These are phyloP conservation scores for Marasmarcha lunaedactyla DNA, from an alignment of 2,888 invertebrate species.

Conservation along the genomic window DNA sequence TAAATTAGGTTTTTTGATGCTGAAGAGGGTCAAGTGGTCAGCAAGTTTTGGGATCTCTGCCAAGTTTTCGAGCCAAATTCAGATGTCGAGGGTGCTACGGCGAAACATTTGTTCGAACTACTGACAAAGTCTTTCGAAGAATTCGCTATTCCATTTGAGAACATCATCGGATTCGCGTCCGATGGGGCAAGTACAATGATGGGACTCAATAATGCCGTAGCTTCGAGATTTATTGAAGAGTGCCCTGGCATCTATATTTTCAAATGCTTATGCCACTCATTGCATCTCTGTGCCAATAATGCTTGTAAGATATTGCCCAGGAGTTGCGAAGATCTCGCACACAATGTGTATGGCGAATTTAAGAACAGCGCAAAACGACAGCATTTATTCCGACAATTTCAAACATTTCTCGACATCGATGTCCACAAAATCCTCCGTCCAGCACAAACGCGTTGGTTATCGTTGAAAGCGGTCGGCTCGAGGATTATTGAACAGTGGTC, in stretches of 20 bases:
- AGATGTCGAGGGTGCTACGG: too few relatives aligned
- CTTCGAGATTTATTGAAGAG: conserved; percentile 2
- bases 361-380: conserved; percentile 12
- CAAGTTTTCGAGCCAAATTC: too few relatives aligned
- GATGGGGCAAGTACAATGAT: conserved; percentile 16
- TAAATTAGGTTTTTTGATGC: too few relatives aligned
- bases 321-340: conserved; percentile 21
- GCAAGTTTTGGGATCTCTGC: too few relatives aligned
- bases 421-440: conserved; percentile 5
- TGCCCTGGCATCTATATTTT: conserved; percentile 2
- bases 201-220: conserved; percentile 14
- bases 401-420: conserved; percentile 3
- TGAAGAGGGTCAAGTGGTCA: too few relatives aligned
- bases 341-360: conserved; percentile 20
- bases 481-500: conserved; percentile 10
- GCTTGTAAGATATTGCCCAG: conserved; percentile 23
- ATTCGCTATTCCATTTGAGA: conserved; percentile 11
- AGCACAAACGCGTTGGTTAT: conserved; percentile 10
- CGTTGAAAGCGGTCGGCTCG: conserved; percentile 2
- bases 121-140: too few relatives aligned
- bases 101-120: too few relatives aligned
- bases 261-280: conserved; percentile 26
- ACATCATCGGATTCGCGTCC: conserved; percentile 14
- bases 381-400: conserved; percentile 1
- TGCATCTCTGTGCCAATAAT: conserved; percentile 24